Evolutionary conservation across 2,888 invertebrate genomes (phyloP).

Genomic region (Aphodius sticticus): DNA sequence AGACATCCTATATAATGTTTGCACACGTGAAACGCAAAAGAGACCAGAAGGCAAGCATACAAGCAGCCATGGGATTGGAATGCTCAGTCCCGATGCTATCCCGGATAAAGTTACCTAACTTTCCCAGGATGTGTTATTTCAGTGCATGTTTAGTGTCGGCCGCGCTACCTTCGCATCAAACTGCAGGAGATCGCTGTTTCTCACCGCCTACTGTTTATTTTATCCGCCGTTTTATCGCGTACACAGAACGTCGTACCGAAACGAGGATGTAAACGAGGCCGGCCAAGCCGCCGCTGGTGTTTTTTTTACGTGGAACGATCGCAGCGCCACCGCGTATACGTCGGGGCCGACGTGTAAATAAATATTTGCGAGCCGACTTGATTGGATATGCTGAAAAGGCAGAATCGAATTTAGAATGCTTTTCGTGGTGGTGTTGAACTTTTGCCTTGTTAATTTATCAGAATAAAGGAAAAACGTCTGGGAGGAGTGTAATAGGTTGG

Average conservation of each 20-base stretch:
- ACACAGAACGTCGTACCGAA: constrained; percentile 4
- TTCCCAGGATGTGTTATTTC: constrained; percentile 32
- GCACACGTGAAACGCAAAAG: too few relatives aligned
- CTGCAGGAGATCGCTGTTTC: constrained; percentile 40
- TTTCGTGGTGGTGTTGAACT: too few relatives aligned
- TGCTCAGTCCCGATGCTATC: background rate
- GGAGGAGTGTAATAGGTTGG: too few relatives aligned
- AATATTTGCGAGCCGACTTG: constrained; percentile 8
- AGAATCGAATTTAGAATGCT: too few relatives aligned
- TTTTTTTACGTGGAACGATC: background rate
- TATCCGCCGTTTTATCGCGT: constrained; percentile 17
- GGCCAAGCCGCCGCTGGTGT: background rate
- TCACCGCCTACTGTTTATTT: constrained; percentile 37
- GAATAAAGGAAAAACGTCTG: too few relatives aligned
- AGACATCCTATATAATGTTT: too few relatives aligned
- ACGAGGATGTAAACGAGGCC: constrained; percentile 16
- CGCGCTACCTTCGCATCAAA: constrained; percentile 39
- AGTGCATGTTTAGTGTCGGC: constrained; percentile 41
- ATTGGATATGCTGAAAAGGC: background rate
- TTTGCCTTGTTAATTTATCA: too few relatives aligned
- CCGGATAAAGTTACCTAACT: background rate
- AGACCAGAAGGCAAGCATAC: too few relatives aligned
- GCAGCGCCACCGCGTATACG: background rate
- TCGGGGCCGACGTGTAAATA: background rate
- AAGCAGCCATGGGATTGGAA: background rate